These are phyloP conservation scores for Drosophila subsilvestris DNA, from an alignment of 2,888 invertebrate genomes.

Conservation along the genomic window DNA sequence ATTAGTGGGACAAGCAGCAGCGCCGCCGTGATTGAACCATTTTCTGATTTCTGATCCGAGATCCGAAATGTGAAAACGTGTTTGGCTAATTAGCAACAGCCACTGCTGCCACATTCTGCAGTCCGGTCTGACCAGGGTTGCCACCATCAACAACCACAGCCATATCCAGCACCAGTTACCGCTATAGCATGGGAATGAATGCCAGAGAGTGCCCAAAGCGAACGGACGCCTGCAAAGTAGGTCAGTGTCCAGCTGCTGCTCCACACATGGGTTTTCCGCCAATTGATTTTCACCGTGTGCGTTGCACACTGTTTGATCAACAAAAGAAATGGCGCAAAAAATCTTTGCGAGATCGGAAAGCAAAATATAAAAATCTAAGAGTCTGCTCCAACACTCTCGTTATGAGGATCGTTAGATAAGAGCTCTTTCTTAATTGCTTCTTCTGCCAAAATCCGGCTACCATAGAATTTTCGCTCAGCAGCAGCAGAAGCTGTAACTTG, in stretches of 20 bases:
- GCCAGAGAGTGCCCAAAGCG: background rate
- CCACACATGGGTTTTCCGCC: background rate
- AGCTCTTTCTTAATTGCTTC: background rate
- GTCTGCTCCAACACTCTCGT: background rate
- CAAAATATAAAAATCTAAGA: background rate
- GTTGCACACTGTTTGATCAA: background rate
- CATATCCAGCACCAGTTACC: constrained; percentile 5
- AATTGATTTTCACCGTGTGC: background rate
- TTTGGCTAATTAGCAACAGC: constrained; percentile 58
- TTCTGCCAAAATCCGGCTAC: background rate
- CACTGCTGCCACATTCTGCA: constrained; percentile 43
- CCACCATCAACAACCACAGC: background rate
- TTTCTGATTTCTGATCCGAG: background rate
- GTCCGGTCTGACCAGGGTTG: constrained; percentile 2
- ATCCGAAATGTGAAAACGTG: constrained; percentile 42
- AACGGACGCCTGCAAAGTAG: background rate
- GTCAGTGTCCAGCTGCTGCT: background rate
- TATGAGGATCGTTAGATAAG: background rate
- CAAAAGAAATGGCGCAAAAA: background rate
- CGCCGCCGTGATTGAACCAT: background rate
- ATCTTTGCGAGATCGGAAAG: background rate
- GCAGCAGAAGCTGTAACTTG: background rate
- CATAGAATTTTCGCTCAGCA: background rate
- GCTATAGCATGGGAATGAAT: background rate
- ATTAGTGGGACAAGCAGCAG: constrained; percentile 1